Conservation (phyloP, 2,888 invertebrate genomes). For the Macroteleia sp. region DNA sequence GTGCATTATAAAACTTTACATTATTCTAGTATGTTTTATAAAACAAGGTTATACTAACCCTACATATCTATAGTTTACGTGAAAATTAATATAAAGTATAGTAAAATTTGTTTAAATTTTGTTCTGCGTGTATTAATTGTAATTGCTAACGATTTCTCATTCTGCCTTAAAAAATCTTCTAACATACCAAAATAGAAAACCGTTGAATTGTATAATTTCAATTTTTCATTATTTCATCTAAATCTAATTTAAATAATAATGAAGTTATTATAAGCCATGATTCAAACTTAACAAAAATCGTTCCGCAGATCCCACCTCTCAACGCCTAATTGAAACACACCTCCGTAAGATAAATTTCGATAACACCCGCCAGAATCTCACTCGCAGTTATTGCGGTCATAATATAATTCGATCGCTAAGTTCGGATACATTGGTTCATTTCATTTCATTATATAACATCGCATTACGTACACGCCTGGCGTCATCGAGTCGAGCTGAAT, state of each 20-base stretch:
- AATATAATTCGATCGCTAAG: constrained; percentile 29
- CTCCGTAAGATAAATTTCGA: constrained; percentile 33
- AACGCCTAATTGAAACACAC: constrained; percentile 27
- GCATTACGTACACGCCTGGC: not conserved
- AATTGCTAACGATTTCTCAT: no score
- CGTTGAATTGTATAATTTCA: no score
- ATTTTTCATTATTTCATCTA: no score
- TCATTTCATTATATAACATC: constrained; percentile 39
- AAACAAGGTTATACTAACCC: no score
- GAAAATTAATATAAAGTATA: no score
- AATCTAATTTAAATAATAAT: constrained; percentile 15
- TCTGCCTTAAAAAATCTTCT: no score
- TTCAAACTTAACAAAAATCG: constrained; percentile 4
- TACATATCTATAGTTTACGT: no score
- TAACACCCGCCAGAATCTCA: constrained; percentile 23
- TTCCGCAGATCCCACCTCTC: not conserved
- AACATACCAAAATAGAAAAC: no score
- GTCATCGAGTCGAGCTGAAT: constrained; percentile 23
- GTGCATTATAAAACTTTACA: no score
- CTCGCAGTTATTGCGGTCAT: not conserved
- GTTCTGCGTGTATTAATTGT: no score
- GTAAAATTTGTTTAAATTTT: no score
- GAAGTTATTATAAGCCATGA: constrained; percentile 6
- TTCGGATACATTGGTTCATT: constrained; percentile 18
- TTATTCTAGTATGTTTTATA: no score